Conservation (phyloP, 2,888 invertebrate species). For the Hyalella azteca region DNA sequence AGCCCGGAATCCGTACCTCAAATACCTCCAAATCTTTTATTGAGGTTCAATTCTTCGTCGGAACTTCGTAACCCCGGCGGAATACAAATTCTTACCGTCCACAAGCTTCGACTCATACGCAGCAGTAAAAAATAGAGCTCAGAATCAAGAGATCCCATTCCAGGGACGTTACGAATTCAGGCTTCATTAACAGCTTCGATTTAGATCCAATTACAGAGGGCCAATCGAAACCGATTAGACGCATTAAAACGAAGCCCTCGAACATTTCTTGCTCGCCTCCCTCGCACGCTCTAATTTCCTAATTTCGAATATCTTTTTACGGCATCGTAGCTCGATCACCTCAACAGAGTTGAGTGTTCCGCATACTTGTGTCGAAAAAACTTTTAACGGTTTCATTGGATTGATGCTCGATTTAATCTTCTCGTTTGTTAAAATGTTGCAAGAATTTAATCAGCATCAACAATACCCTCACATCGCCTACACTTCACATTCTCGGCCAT, state of each 20-base stretch:
- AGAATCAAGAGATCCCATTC: constrained; percentile 9
- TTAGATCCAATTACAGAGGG: neutral
- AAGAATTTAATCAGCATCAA: no score
- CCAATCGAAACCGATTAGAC: constrained; percentile 22
- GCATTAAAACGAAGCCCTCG: constrained; percentile 29
- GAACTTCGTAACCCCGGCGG: constrained; percentile 1
- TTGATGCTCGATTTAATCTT: no score
- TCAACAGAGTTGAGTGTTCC: no score
- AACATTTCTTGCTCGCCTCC: constrained; percentile 9
- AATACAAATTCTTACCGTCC: constrained; percentile 37
- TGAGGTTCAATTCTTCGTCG: constrained; percentile 37
- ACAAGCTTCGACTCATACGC: constrained; percentile 1
- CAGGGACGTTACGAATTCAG: constrained; percentile 23
- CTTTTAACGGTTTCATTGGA: no score
- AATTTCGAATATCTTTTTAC: neutral
- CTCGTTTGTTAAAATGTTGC: no score
- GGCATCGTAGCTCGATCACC: neutral
- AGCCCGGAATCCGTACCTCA: constrained; percentile 26
- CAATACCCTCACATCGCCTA: no score
- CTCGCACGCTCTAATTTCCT: neutral
- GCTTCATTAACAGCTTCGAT: constrained; percentile 33
- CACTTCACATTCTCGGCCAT: no score
- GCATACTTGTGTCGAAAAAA: no score
- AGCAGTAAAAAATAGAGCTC: neutral
- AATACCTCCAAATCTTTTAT: constrained; percentile 39